Evolutionary conservation across 2,888 invertebrate genomes (phyloP).

Genomic region (Drosophila kambysellisi): DNA sequence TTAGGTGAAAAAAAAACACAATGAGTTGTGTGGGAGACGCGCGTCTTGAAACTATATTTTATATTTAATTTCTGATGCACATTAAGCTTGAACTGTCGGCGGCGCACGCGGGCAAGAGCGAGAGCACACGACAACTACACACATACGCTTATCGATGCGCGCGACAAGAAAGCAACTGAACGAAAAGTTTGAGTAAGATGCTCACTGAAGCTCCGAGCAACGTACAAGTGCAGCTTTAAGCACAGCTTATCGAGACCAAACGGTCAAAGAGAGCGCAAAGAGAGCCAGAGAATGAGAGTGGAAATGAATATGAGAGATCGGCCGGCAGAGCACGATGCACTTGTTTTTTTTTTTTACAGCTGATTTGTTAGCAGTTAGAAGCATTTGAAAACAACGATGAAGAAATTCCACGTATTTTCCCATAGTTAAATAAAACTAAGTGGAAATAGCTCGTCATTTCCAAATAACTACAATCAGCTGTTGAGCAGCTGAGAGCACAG

Average conservation of each 20-base stretch:
- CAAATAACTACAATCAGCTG: conserved; percentile 27
- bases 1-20: conserved; percentile 23
- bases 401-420: not conserved
- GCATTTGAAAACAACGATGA: not conserved
- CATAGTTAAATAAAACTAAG: not conserved
- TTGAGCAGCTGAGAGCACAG: conserved; percentile 51
- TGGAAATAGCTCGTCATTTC: not conserved
- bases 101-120: conserved; percentile 27
- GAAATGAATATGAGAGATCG: conserved; percentile 2
- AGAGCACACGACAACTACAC: conserved; percentile 46
- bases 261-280: conserved; percentile 2
- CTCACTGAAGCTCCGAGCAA: conserved; percentile 42
- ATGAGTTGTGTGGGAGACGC: conserved; percentile 49
- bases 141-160: conserved; percentile 52
- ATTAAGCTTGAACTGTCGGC: conserved; percentile 6
- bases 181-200: conserved; percentile 42
- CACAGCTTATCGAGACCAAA: conserved; percentile 44
- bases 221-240: conserved; percentile 66
- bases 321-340: conserved; percentile 17
- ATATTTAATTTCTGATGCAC: conserved; percentile 44
- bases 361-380: conserved; percentile 16
- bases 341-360: conserved; percentile 35
- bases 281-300: conserved; percentile 6
- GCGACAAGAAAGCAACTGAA: conserved; percentile 65
- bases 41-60: conserved; percentile 47